These are phyloP conservation scores for Sminthurides aquaticus DNA, from an alignment of 2,888 invertebrate genomes.

Conservation along the genomic window DNA sequence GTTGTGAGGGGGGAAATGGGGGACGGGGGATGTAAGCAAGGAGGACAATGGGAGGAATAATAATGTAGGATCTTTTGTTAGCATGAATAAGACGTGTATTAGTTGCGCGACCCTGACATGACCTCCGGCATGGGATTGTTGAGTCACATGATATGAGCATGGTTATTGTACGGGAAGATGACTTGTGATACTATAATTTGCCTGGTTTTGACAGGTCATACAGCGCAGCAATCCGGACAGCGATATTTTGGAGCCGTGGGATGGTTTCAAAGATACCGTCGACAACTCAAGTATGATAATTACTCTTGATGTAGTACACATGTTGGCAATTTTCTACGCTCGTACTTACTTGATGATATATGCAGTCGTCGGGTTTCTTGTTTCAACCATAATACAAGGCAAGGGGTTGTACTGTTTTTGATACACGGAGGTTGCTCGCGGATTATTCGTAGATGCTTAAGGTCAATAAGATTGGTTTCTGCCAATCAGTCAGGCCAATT, in stretches of 20 bases:
- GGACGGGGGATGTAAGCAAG: not conserved
- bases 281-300: not conserved
- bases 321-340: not conserved
- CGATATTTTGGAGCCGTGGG: slow-evolving; percentile 22
- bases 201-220: slow-evolving; percentile 7
- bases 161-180: too few relatives aligned
- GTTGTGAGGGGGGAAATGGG: not conserved
- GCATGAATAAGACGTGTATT: not conserved
- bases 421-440: too few relatives aligned
- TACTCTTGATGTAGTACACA: not conserved
- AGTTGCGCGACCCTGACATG: too few relatives aligned
- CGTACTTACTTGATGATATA: not conserved
- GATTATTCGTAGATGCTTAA: not conserved
- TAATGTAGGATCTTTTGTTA: not conserved
- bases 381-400: too few relatives aligned
- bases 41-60: not conserved
- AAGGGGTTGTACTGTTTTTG: too few relatives aligned
- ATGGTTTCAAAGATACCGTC: slow-evolving; percentile 19
- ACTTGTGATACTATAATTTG: not conserved
- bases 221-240: slow-evolving; percentile 12
- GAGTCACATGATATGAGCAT: too few relatives aligned
- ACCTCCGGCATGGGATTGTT: too few relatives aligned
- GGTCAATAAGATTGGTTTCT: not conserved
- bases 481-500: not conserved
- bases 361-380: too few relatives aligned